phyloP scores from a whole-genome alignment of 2,797 vertebrate species.

The Ctenosaura bakeri region DNA sequence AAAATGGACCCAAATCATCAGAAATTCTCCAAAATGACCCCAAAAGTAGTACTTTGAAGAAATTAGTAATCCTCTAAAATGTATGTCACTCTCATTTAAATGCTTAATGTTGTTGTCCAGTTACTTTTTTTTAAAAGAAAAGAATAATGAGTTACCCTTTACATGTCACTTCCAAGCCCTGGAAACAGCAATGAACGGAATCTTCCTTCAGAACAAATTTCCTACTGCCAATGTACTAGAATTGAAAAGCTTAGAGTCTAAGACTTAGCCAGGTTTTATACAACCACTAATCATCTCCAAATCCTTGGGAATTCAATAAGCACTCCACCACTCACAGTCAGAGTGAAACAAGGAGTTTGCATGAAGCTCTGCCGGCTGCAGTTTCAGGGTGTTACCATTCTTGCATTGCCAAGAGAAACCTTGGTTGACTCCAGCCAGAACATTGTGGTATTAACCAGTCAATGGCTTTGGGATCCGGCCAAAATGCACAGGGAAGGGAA shows the following conservation, averaged over 20 bases:
- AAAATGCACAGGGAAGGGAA: slow-evolving; percentile 9
- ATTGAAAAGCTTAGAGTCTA: slow-evolving; percentile 12
- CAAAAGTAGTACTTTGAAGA: too few relatives aligned
- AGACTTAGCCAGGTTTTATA: background rate
- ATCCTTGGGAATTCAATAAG: background rate
- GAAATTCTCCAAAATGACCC: too few relatives aligned
- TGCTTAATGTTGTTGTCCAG: too few relatives aligned
- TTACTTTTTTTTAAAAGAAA: too few relatives aligned
- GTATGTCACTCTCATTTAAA: too few relatives aligned
- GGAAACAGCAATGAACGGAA: slow-evolving; percentile 10
- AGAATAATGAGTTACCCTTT: too few relatives aligned
- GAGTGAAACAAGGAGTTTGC: background rate
- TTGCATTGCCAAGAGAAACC: slow-evolving; percentile 14
- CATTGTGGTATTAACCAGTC: slow-evolving; percentile 9
- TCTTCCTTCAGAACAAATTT: slow-evolving; percentile 14
- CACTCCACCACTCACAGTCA: background rate
- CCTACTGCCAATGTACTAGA: background rate
- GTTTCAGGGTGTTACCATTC: background rate
- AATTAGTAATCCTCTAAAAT: too few relatives aligned
- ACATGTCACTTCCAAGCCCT: too few relatives aligned
- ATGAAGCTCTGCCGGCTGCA: background rate
- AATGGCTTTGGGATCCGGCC: background rate
- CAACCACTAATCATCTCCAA: background rate
- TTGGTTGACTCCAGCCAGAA: rapidly evolving
- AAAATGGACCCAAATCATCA: too few relatives aligned